These are phyloP conservation scores for Miichthys miiuy DNA, from an alignment of 2,797 vertebrate species.

Conservation along the genomic window DNA sequence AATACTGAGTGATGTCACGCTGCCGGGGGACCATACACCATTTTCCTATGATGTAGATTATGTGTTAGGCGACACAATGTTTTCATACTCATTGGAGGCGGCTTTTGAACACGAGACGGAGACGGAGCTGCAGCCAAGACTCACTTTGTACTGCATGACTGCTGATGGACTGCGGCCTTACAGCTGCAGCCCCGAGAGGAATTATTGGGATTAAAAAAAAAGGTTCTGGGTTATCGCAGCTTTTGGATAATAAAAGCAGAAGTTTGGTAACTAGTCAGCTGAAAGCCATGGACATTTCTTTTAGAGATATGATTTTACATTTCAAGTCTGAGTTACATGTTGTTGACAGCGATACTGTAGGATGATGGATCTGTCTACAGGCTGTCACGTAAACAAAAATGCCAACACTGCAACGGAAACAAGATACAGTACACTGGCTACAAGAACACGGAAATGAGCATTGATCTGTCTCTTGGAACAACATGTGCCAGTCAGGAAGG, in stretches of 20 bases:
- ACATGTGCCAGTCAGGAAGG: slow-evolving; percentile 7
- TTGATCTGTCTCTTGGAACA: slow-evolving; percentile 14
- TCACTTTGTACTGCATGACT: slow-evolving; percentile 51
- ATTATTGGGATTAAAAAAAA: slow-evolving; percentile 10
- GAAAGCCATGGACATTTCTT: background rate
- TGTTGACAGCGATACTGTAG: too few relatives aligned
- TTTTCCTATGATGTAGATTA: slow-evolving; percentile 74
- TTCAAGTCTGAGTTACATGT: background rate
- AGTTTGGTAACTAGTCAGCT: slow-evolving; percentile 9
- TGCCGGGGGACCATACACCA: slow-evolving; percentile 57
- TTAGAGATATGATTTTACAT: slow-evolving; percentile 8
- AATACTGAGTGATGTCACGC: slow-evolving; percentile 69
- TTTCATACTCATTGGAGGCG: slow-evolving; percentile 56
- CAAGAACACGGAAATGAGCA: slow-evolving; percentile 25
- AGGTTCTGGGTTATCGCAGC: slow-evolving; percentile 9
- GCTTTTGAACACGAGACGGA: slow-evolving; percentile 55
- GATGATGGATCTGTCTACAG: background rate
- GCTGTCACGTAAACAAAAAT: slow-evolving; percentile 4
- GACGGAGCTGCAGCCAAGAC: slow-evolving; percentile 56
- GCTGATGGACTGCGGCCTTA: slow-evolving; percentile 53
- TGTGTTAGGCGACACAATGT: slow-evolving; percentile 68
- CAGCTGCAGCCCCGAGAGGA: slow-evolving; percentile 40
- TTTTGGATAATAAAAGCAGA: slow-evolving; percentile 15
- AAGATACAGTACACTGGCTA: slow-evolving; percentile 15
- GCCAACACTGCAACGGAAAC: background rate